Evolutionary conservation across 1,140 invertebrate genomes (phyloP), one percentile per base, ranked within the genome.

Genomic region (Diuraphis noxia): DNA sequence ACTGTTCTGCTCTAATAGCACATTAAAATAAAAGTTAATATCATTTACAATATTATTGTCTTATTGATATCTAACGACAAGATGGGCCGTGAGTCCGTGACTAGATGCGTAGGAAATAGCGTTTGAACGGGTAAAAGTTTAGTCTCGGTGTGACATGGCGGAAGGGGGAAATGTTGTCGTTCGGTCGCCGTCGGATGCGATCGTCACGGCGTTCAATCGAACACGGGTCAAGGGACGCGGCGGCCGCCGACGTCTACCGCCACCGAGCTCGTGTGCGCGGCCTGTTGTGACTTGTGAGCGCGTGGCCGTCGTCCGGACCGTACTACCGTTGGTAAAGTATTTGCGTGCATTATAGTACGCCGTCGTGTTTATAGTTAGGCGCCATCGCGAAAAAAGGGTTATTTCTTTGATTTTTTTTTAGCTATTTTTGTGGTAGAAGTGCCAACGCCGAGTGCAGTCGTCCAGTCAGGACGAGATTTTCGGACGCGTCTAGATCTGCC

Each of bases 271-370:
- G 41, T 49, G 43, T 49, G 85, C 49, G 40, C 89, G 49, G 89
- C 89, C 89, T 91, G 89, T 91, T 91, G 89, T 91, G 34, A 82
- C 77, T 91, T 91, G 89, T 91, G 43, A 82, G 89, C 72, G 89
- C 89, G 89, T 82, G 89, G 77, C 43, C 88, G 77, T 77, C 88
- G 77, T 77, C 88, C 72, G 89, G 43, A 38, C n/a, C 43, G 41
- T 46, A 81, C n/a, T n/a, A n/a, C 41, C 1, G 56, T 81, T 40
- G 88, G 46, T 23, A 34, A 10, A 43, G 88, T 34, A 89, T 25
- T 19, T 30, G 34, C 17, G 41, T 43, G 30, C 25, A 17, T 41
- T 41, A 5, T n/a, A 41, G 81, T n/a, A 72, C 17, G 34, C 30
- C n/a, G 30, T n/a, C 56, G 30, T 72, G n/a, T 2, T 9, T 34